Percentiles rank a stretch among this genome's conserved stretches.
Evolutionary conservation across 2,888 invertebrate species (phyloP).

Genomic region (Zhengitettix transpicula): DNA sequence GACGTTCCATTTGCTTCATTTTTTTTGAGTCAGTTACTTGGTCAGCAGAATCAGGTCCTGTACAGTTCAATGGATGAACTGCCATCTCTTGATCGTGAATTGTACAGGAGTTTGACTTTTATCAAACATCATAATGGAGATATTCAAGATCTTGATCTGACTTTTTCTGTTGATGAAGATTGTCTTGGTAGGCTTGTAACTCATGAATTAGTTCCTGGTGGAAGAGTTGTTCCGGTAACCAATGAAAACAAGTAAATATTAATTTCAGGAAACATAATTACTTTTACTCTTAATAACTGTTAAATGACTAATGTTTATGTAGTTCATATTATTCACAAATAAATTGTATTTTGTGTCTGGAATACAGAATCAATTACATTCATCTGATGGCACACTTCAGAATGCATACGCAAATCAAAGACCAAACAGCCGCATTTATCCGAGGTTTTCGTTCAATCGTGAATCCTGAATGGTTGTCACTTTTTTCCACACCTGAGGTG

Average conservation of each 20-base stretch:
- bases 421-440: conserved; percentile 92
- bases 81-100: conserved; percentile 86
- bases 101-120: conserved; percentile 89
- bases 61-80: conserved; percentile 98
- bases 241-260: conserved; percentile 80
- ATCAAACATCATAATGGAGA: conserved; percentile 84
- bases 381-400: conserved; percentile 97
- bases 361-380: conserved; percentile 82
- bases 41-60: conserved; percentile 78
- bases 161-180: conserved; percentile 93
- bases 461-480: conserved; percentile 81
- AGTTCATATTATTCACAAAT: background rate
- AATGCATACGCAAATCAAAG: conserved; percentile 94
- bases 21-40: conserved; percentile 89
- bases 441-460: conserved; percentile 91
- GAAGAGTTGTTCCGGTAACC: conserved; percentile 79
- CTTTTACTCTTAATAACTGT: background rate
- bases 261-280: background rate
- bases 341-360: conserved; percentile 18
- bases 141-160: conserved; percentile 81
- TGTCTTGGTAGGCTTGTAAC: conserved; percentile 85
- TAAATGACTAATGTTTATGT: background rate
- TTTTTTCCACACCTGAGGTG: conserved; percentile 92
- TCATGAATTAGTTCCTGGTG: conserved; percentile 90
- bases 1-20: conserved; percentile 98